phyloP scores from a whole-genome alignment of 2,888 invertebrate genomes.

The Drosophila kanekoi region DNA sequence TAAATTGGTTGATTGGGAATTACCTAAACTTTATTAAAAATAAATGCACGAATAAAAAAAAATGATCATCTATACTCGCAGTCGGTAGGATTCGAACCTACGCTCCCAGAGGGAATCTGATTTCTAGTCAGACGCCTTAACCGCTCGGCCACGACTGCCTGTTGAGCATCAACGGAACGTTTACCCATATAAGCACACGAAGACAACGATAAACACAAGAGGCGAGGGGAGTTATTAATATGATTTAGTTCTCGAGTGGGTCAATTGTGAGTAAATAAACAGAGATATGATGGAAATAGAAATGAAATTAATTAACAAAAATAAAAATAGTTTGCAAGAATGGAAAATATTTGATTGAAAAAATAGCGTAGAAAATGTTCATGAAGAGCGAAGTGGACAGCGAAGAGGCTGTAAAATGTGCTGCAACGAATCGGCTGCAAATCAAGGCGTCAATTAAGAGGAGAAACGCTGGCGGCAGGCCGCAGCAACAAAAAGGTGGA shows the following conservation, averaged over 20 bases:
- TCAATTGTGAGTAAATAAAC: slow-evolving; percentile 23
- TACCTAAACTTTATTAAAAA: neutral
- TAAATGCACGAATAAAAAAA: slow-evolving; percentile 5
- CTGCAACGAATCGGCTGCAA: slow-evolving; percentile 56
- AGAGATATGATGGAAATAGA: slow-evolving; percentile 26
- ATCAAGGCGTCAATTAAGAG: slow-evolving; percentile 66
- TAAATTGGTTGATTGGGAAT: too few species aligned
- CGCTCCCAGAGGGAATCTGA: slow-evolving; percentile 93
- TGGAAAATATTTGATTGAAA: slow-evolving; percentile 9
- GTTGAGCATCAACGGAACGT: accelerated
- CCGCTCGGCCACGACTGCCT: slow-evolving; percentile 67
- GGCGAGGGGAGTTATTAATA: slow-evolving; percentile 9
- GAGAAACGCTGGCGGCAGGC: slow-evolving; percentile 50
- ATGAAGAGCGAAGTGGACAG: slow-evolving; percentile 1
- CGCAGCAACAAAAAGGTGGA: slow-evolving; percentile 63
- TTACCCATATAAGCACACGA: neutral
- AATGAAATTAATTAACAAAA: slow-evolving; percentile 7
- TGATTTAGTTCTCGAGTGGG: slow-evolving; percentile 23
- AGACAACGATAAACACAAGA: neutral
- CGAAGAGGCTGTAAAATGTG: slow-evolving; percentile 24
- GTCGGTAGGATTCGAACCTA: slow-evolving; percentile 95
- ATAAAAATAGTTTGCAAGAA: slow-evolving; percentile 4
- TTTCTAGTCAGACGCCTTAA: slow-evolving; percentile 77
- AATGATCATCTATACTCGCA: slow-evolving; percentile 86
- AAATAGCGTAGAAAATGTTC: neutral